A percentile compares a stretch with the other conserved stretches of the same genome.
phyloP scores from a whole-genome alignment of 2,113 vertebrate species.

The Pseudonaja textilis region DNA sequence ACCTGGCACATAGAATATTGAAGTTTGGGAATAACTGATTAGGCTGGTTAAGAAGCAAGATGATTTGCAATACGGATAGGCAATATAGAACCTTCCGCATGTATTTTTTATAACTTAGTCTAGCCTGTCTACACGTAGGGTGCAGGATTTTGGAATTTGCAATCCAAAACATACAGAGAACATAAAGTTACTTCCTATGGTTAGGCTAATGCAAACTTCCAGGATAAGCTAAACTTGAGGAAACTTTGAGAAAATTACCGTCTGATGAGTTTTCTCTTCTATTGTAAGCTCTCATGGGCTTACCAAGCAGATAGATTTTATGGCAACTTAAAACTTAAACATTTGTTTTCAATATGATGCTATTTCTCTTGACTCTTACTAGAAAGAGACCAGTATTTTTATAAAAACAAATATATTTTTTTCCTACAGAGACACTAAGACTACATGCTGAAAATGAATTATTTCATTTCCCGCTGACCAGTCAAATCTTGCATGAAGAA shows the following conservation, averaged over 20 bases:
- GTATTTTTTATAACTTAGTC: not conserved
- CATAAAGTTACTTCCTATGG: not conserved
- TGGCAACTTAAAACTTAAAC: not conserved
- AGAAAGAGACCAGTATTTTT: not conserved
- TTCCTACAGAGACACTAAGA: not conserved
- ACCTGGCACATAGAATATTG: not conserved
- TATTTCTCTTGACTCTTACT: not conserved
- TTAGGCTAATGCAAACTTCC: not conserved
- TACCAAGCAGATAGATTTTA: not conserved
- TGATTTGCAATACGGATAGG: not conserved
- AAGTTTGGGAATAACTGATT: not conserved
- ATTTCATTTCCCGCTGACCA: not conserved
- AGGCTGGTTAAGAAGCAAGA: not conserved
- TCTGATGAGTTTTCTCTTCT: not conserved
- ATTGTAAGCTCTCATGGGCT: not conserved
- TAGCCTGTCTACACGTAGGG: not conserved
- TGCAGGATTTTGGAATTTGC: not conserved
- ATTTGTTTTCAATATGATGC: not conserved
- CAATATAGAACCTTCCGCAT: not conserved
- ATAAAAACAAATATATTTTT: not conserved
- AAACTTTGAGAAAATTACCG: not conserved
- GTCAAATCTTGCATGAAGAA: not conserved
- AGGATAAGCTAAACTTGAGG: not conserved
- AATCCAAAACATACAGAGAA: not conserved
- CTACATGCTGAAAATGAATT: conserved; percentile 8